phyloP scores from a whole-genome alignment of 2,113 vertebrate genomes.

The Semnornis frantzii region DNA sequence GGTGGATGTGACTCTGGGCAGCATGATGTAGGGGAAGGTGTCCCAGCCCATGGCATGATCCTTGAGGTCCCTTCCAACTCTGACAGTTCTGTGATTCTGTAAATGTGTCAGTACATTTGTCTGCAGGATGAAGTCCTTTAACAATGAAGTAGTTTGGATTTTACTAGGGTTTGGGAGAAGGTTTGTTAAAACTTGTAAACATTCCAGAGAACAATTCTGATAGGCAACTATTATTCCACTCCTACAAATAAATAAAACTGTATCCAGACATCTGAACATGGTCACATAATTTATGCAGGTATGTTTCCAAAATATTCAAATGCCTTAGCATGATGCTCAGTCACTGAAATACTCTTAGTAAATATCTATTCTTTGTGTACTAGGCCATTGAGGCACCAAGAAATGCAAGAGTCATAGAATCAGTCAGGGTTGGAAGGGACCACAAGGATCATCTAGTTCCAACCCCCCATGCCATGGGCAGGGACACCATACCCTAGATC shows the following conservation, averaged over 20 bases:
- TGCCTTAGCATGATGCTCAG: neutral
- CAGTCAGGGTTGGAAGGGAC: no score
- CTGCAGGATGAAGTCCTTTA: neutral
- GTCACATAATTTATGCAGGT: neutral
- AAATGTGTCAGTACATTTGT: neutral
- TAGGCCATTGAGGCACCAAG: neutral
- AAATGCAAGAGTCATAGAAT: neutral
- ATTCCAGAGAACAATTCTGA: neutral
- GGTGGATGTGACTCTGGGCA: no score
- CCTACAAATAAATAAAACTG: neutral
- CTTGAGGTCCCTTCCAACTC: no score
- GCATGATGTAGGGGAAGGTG: no score
- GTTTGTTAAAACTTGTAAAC: neutral
- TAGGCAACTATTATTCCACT: neutral
- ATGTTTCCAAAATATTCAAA: neutral
- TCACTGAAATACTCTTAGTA: neutral
- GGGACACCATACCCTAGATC: no score
- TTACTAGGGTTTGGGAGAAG: neutral
- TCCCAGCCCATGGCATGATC: no score
- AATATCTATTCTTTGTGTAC: neutral
- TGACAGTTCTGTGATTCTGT: neutral
- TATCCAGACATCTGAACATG: neutral
- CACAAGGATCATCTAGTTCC: no score
- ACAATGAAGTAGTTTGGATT: neutral
- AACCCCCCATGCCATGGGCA: no score